Conservation (phyloP, 2,113 vertebrate species). For the Sterna hirundo region DNA sequence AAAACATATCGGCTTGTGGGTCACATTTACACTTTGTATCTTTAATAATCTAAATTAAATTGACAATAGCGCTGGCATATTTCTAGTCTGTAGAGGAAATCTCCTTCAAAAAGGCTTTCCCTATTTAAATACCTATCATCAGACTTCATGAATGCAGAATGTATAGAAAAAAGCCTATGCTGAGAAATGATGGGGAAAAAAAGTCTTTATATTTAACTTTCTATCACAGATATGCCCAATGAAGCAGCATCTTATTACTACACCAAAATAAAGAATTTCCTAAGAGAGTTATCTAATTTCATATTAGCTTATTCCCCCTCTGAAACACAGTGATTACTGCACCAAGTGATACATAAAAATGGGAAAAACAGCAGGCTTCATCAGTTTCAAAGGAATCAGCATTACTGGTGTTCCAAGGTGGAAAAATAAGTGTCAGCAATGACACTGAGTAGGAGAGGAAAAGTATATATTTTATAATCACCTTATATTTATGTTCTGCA, state of each 20-base stretch:
- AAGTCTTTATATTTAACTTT: neutral
- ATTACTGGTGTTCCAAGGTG: neutral
- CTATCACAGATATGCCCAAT: neutral
- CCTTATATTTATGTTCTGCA: neutral
- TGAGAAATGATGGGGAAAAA: neutral
- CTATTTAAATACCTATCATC: neutral
- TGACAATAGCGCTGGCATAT: neutral
- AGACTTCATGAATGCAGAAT: neutral
- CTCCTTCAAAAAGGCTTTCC: neutral
- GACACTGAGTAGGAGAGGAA: neutral
- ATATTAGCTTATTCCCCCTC: neutral
- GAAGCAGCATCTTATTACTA: neutral
- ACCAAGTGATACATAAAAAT: neutral
- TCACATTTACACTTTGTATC: neutral
- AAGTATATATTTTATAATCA: neutral
- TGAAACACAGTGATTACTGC: neutral
- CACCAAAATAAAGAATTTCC: constrained; percentile 5
- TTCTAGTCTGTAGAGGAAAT: neutral
- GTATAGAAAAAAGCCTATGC: neutral
- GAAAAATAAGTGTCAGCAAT: constrained; percentile 12
- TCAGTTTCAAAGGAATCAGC: constrained; percentile 1
- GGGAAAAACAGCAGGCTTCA: neutral
- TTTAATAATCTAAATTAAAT: neutral
- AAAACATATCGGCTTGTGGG: neutral
- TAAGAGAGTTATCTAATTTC: constrained; percentile 30